Conservation (phyloP, 2,797 vertebrate genomes). For the Aplochiton taeniatus region DNA sequence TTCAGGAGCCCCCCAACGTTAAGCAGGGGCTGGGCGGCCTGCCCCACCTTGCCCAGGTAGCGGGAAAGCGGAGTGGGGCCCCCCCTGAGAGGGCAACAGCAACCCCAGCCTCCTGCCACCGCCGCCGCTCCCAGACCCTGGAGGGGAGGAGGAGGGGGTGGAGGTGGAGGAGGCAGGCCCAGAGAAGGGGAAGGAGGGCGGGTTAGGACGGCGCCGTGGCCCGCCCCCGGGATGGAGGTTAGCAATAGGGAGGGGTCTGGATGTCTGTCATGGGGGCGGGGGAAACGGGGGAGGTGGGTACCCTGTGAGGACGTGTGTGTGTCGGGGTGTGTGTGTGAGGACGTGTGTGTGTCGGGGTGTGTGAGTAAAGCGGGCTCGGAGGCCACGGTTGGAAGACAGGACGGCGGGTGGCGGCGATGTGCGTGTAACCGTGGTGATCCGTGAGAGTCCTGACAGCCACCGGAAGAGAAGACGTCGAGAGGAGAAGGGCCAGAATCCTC, state of each 20-base stretch:
- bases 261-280: not conserved
- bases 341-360: not conserved
- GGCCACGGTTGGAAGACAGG: constrained; percentile 53
- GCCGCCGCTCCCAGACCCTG: constrained; percentile 52
- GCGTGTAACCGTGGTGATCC: constrained; percentile 31
- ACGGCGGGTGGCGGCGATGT: constrained; percentile 18
- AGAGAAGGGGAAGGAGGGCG: constrained; percentile 46
- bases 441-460: too few relatives aligned
- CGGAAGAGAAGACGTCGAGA: constrained; percentile 23
- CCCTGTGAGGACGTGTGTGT: not conserved
- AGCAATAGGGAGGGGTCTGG: not conserved
- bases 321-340: constrained; percentile 24
- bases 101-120: constrained; percentile 55
- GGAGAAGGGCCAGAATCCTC: constrained; percentile 9
- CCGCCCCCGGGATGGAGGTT: not conserved
- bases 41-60: constrained; percentile 86
- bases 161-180: constrained; percentile 53
- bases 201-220: constrained; percentile 40
- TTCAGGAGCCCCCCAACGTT: constrained; percentile 82
- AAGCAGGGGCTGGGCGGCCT: constrained; percentile 80
- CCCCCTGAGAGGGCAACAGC: constrained; percentile 71
- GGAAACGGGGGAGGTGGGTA: constrained; percentile 63
- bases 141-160: constrained; percentile 52
- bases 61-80: constrained; percentile 75
- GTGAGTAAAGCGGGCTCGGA: constrained; percentile 49